A percentile compares a stretch with the other conserved stretches of the same genome.
phyloP scores from a whole-genome alignment of 53 echinoderm and acorn worm genomes.

The Glandiceps talaboti region DNA sequence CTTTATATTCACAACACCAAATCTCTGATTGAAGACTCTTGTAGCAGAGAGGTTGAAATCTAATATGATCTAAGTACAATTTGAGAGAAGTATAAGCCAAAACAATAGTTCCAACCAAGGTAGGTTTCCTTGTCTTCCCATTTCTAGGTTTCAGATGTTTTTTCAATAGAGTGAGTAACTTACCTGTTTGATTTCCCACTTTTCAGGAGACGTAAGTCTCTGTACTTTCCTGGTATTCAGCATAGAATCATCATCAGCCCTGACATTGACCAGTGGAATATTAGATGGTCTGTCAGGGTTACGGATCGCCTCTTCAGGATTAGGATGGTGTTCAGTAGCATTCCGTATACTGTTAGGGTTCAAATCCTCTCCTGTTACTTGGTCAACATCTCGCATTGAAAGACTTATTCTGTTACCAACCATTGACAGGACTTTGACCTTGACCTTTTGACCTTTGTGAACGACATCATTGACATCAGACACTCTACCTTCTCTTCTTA shows the following conservation, averaged over 20 bases:
- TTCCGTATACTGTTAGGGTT: conserved; percentile 38
- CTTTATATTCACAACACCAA: no score
- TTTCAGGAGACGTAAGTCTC: conserved; percentile 91
- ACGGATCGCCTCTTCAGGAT: conserved; percentile 61
- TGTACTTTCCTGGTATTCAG: conserved; percentile 80
- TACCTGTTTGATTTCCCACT: conserved; percentile 99
- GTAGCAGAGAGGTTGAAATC: no score
- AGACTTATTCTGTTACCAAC: conserved; percentile 84
- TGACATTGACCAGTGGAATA: conserved; percentile 66
- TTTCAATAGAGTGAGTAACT: no score
- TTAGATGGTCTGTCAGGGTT: conserved; percentile 90
- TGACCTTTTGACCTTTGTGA: conserved; percentile 78
- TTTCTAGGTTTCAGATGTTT: no score
- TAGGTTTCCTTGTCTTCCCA: no score
- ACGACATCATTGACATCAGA: conserved; percentile 95
- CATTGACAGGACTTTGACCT: conserved; percentile 83
- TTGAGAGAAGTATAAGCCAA: no score
- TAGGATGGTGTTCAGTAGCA: conserved; percentile 16
- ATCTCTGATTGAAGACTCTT: no score
- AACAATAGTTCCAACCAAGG: no score
- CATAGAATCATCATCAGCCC: conserved; percentile 51
- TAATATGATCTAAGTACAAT: no score
- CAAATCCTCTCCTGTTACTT: conserved; percentile 67
- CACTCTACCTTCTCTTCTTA: conserved; percentile 82
- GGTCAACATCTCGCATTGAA: conserved; percentile 97